A percentile compares a stretch with the other conserved stretches of the same genome.
Evolutionary conservation across 2,113 vertebrate genomes (phyloP).

Genomic region (Pristiophorus japonicus): DNA sequence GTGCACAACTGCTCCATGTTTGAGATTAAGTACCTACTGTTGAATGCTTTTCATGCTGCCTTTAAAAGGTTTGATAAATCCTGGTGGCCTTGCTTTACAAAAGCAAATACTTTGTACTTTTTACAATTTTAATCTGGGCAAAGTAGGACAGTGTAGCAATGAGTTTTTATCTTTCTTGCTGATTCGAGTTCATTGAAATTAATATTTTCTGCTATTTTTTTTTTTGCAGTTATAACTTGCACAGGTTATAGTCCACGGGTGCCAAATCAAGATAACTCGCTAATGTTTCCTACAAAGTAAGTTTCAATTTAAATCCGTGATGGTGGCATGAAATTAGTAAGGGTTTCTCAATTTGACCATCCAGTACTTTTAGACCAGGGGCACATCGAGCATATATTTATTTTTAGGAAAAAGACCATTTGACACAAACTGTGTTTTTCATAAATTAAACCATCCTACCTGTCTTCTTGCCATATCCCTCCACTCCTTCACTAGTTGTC

Average conservation of each 20-base stretch:
- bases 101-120: not conserved
- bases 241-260: slow-evolving; percentile 69
- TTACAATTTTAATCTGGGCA: not conserved
- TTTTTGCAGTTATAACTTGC: slow-evolving; percentile 68
- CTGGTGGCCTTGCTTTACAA: not conserved
- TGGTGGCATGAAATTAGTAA: not conserved
- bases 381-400: not conserved
- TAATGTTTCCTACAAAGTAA: slow-evolving; percentile 75
- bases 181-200: not conserved
- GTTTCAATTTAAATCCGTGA: slow-evolving; percentile 47
- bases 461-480: not conserved
- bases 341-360: not conserved
- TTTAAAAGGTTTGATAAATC: not conserved
- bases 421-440: not conserved
- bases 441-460: not conserved
- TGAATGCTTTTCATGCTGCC: not conserved
- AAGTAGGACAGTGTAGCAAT: not conserved
- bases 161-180: not conserved
- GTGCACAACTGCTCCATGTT: too few species aligned
- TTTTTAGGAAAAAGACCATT: not conserved
- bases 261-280: slow-evolving; percentile 71
- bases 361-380: not conserved
- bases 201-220: slow-evolving; percentile 41
- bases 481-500: not conserved
- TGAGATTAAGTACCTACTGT: not conserved